Evolutionary conservation across 64 coral and sea anemone genomes (phyloP).

Genomic region (Catalaphyllia jardinei): DNA sequence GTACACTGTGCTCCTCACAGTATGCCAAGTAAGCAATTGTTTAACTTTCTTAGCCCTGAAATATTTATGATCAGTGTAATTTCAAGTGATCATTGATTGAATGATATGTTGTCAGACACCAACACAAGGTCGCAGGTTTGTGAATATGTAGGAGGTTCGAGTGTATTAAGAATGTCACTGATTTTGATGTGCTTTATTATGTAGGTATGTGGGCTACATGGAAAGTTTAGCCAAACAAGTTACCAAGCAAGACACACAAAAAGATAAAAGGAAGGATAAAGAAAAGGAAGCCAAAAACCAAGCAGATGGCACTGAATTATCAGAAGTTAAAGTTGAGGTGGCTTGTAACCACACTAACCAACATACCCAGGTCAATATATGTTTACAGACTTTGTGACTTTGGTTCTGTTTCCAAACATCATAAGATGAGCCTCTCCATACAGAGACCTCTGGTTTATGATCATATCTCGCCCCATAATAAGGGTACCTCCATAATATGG

Average conservation of each 20-base stretch:
- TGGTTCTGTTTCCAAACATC: too few relatives aligned
- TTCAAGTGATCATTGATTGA: too few relatives aligned
- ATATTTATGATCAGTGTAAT: too few relatives aligned
- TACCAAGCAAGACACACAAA: constrained; percentile 28
- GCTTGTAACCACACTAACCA: constrained; percentile 41
- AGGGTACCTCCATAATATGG: too few relatives aligned
- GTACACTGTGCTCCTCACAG: constrained; percentile 77
- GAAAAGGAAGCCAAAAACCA: constrained; percentile 6
- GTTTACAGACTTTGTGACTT: too few relatives aligned
- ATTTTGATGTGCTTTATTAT: not conserved
- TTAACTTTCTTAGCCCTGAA: not conserved
- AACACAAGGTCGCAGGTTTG: too few relatives aligned
- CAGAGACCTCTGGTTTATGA: too few relatives aligned
- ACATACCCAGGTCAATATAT: not conserved
- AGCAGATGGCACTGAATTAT: constrained; percentile 53
- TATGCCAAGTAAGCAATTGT: constrained; percentile 70
- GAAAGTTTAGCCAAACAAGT: constrained; percentile 43
- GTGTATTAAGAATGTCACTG: not conserved
- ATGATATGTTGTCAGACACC: too few relatives aligned
- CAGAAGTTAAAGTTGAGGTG: constrained; percentile 72
- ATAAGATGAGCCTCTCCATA: too few relatives aligned
- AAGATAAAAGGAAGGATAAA: constrained; percentile 21
- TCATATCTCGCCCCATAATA: too few relatives aligned
- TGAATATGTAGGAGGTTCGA: too few relatives aligned
- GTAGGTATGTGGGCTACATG: constrained; percentile 73